These are phyloP conservation scores for Acanthaster planci DNA, from an alignment of 35 echinoderm and acorn worm genomes.

Conservation along the genomic window DNA sequence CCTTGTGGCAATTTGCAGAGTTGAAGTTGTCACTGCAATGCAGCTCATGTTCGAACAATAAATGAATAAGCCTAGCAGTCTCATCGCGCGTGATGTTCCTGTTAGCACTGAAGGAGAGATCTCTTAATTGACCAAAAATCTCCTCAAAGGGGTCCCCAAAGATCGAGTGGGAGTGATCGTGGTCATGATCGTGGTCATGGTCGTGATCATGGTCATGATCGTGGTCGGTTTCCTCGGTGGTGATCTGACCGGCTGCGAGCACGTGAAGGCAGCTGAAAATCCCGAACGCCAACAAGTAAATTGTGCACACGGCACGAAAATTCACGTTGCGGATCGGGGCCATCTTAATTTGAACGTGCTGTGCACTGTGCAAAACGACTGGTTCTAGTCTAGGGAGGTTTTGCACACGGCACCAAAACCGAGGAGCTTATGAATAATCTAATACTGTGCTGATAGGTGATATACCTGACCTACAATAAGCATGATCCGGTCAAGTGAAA, in stretches of 20 bases:
- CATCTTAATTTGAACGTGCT: not conserved
- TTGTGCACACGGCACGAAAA: constrained; percentile 20
- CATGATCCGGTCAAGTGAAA: no score
- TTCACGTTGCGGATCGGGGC: not conserved
- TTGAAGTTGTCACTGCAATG: not conserved
- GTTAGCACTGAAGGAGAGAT: not conserved
- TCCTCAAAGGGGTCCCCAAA: constrained; percentile 4
- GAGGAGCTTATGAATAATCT: no score
- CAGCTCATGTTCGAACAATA: not conserved
- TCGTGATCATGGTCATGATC: no score
- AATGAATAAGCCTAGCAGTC: not conserved
- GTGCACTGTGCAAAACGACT: not conserved
- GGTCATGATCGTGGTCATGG: no score
- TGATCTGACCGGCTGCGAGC: not conserved
- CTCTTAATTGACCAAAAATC: not conserved
- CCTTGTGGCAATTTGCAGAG: not conserved
- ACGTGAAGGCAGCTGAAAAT: not conserved
- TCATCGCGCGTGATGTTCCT: constrained; percentile 10
- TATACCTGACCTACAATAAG: no score
- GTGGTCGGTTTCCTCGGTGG: not conserved
- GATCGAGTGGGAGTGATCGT: not conserved
- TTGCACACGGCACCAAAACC: not conserved
- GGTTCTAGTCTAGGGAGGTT: not conserved
- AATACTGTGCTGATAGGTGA: no score
- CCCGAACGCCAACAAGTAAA: not conserved